A percentile compares a stretch with the other conserved stretches of the same genome.
Evolutionary conservation across 2,888 invertebrate species (phyloP).

Genomic region (Pyrochroa serraticornis): DNA sequence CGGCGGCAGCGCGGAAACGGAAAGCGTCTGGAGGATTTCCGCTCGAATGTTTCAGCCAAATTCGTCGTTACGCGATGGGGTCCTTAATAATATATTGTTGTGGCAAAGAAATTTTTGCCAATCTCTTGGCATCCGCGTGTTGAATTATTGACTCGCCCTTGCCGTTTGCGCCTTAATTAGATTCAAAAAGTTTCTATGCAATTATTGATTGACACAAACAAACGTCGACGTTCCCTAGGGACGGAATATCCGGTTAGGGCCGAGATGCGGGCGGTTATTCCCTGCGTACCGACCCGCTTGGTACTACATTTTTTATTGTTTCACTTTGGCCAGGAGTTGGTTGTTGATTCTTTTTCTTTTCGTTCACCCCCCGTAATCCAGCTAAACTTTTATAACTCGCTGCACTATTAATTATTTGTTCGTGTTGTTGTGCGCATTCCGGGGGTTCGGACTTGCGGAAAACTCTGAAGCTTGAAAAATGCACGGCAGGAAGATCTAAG

Average conservation of each 20-base stretch:
- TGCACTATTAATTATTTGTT: slow-evolving; percentile 36
- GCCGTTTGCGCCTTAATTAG: slow-evolving; percentile 12
- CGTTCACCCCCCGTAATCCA: slow-evolving; percentile 31
- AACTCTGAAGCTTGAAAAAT: no score
- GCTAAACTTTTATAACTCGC: slow-evolving; percentile 33
- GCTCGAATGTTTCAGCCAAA: slow-evolving; percentile 17
- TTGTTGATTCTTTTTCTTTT: slow-evolving; percentile 28
- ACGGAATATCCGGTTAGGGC: slow-evolving; percentile 14
- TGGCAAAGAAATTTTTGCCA: slow-evolving; percentile 17
- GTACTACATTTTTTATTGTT: slow-evolving; percentile 40
- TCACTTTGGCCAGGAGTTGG: slow-evolving; percentile 36
- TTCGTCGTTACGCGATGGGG: slow-evolving; percentile 8
- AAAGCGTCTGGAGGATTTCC: slow-evolving; percentile 7
- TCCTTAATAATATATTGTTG: slow-evolving; percentile 20
- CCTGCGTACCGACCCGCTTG: slow-evolving; percentile 9
- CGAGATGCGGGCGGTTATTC: slow-evolving; percentile 20
- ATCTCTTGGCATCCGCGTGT: slow-evolving; percentile 1
- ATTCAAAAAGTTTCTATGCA: slow-evolving; percentile 19
- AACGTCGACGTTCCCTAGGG: slow-evolving; percentile 19
- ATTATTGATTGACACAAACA: slow-evolving; percentile 26
- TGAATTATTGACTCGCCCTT: slow-evolving; percentile 11
- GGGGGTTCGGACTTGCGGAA: neutral
- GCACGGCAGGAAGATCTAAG: no score
- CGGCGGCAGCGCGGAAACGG: no score
- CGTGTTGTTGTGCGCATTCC: slow-evolving; percentile 5